phyloP scores from a whole-genome alignment of 2,888 invertebrate species.

The Terebella lapidaria region DNA sequence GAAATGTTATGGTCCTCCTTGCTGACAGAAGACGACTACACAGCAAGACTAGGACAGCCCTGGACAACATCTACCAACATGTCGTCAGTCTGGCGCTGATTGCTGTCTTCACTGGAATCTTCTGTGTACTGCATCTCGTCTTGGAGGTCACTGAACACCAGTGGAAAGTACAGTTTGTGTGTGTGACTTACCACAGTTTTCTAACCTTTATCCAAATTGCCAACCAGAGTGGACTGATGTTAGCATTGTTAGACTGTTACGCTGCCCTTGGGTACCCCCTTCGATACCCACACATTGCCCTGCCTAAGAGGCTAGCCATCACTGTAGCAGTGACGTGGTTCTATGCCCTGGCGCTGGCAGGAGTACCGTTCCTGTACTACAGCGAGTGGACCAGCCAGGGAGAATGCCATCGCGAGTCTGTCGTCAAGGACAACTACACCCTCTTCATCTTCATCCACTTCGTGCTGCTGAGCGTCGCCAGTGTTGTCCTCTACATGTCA shows the following conservation, averaged over 20 bases:
- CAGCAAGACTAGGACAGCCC: background rate
- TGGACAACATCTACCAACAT: background rate
- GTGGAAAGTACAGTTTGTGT: background rate
- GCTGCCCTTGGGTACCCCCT: constrained; percentile 10
- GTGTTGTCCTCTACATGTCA: background rate
- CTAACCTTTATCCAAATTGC: background rate
- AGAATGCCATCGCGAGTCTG: constrained; percentile 5
- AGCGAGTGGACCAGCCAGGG: background rate
- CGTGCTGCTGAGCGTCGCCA: background rate
- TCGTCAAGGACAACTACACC: background rate
- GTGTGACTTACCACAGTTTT: background rate
- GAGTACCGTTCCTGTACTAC: constrained; percentile 6
- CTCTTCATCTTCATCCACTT: constrained; percentile 6
- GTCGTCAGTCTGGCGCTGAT: background rate
- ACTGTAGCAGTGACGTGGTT: constrained; percentile 6
- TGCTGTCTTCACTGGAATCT: background rate
- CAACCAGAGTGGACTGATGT: background rate
- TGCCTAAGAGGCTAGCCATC: background rate
- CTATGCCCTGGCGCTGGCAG: constrained; percentile 5
- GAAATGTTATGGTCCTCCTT: background rate
- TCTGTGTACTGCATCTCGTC: background rate
- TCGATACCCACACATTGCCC: constrained; percentile 3
- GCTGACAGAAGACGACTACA: background rate
- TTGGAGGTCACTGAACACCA: background rate
- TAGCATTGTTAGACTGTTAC: constrained; percentile 6